Evolutionary conservation across 2,888 invertebrate species (phyloP), one percentile per base, ranked within the genome.

Genomic region (Tubiluchus corallicola): DNA sequence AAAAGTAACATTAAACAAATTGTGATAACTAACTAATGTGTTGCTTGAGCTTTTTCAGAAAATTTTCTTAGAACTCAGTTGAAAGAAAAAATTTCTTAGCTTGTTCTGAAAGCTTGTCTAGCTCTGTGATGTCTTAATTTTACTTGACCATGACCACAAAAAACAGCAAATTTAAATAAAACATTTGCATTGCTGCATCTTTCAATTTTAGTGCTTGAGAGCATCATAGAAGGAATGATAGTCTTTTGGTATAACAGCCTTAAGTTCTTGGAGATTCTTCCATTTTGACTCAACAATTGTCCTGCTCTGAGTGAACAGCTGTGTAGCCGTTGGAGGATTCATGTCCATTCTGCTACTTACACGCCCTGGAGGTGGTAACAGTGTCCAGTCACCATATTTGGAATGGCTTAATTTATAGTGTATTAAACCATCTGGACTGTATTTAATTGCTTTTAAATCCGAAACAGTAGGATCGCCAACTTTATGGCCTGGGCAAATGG

Each of bases 401-500:
- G n/a, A n/a, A n/a, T n/a, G n/a, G n/a, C n/a, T n/a, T n/a, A n/a
- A n/a, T 18, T 52, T 53, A 42, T 48, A 53, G 4, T 43, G 38
- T 13, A 53, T 51, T 3, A 19, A 48, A 15, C 49, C 49, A 17
- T 17, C 20, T 4, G 47, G 39, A 37, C 9, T 9, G 29, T 29
- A 29, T 29, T n/a, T 29, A 29, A 29, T 29, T n/a, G 40, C 46
- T 13, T 48, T 38, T 4, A 52, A 13, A 29, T 54, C 51, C 2
- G 49, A 49, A 4, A 54, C 54, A 20, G 43, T 45, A 2, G 51
- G 49, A 20, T 55, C 53, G 16, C 49, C 47, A 16, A 39, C 29
- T 21, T 50, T 50, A 16, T 13, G 44, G n/a, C 53, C 55, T 5
- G 54, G 53, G n/a, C 53, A 48, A 37, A 54, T 54, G 13, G 49